Conservation (phyloP, 2,888 invertebrate genomes). For the Drosophila demipolita region DNA sequence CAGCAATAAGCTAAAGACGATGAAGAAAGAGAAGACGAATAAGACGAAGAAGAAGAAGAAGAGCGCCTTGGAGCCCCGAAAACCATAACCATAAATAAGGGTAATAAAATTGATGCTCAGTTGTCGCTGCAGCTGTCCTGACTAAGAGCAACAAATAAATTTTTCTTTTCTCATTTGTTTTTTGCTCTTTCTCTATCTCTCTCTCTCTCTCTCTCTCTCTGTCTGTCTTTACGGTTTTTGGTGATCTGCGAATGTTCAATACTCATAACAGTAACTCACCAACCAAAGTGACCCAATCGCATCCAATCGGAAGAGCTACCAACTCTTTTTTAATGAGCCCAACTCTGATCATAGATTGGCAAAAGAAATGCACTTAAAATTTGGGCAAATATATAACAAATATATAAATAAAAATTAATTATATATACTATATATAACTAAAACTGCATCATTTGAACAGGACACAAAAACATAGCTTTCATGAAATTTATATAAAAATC, state of each 20-base stretch:
- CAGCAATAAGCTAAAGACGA: slow-evolving; percentile 2
- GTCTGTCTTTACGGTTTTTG: slow-evolving; percentile 19
- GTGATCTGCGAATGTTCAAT: slow-evolving; percentile 54
- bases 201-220: neutral
- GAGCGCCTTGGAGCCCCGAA: slow-evolving; percentile 33
- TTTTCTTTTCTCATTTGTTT: slow-evolving; percentile 23
- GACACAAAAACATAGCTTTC: neutral
- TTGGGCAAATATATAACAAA: neutral
- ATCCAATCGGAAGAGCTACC: slow-evolving; percentile 22
- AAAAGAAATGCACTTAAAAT: neutral
- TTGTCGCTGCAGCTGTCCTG: slow-evolving; percentile 60
- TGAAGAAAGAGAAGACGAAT: slow-evolving; percentile 9
- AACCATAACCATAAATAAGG: slow-evolving; percentile 77
- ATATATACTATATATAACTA: neutral
- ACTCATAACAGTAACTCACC: slow-evolving; percentile 74
- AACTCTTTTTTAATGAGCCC: slow-evolving; percentile 43
- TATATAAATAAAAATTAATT: neutral
- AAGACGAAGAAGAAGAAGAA: slow-evolving; percentile 16
- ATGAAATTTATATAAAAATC: neutral
- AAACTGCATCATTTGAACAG: neutral
- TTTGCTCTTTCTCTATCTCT: neutral
- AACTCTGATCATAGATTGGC: slow-evolving; percentile 4
- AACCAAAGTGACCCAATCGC: slow-evolving; percentile 6
- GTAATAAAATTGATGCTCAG: slow-evolving; percentile 79
- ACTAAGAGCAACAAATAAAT: slow-evolving; percentile 66